These are phyloP conservation scores for Scomber japonicus DNA, from an alignment of 2,113 vertebrate species.

Conservation along the genomic window DNA sequence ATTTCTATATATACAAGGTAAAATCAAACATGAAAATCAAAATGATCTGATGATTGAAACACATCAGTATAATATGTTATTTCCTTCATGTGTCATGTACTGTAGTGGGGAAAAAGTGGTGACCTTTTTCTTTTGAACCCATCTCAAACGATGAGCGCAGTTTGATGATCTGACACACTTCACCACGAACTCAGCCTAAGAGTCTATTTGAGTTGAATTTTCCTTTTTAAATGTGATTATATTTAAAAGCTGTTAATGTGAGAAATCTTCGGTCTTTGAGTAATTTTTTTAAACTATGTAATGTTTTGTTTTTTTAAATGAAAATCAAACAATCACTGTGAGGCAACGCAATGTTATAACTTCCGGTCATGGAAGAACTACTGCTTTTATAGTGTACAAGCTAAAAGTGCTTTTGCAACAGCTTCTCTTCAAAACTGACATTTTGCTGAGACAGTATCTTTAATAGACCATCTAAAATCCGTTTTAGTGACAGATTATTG, in stretches of 20 bases:
- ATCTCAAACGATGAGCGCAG: not conserved
- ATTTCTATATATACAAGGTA: not conserved
- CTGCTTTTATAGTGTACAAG: constrained; percentile 3
- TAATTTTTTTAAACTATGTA: constrained; percentile 37
- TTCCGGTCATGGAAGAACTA: constrained; percentile 22
- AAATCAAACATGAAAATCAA: not conserved
- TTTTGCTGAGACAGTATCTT: constrained; percentile 1
- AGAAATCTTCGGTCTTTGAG: constrained; percentile 46
- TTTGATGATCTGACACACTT: constrained; percentile 10
- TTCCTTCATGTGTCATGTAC: not conserved
- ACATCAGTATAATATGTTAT: not conserved
- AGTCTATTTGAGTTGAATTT: constrained; percentile 30
- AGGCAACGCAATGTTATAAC: constrained; percentile 41
- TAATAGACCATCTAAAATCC: not conserved
- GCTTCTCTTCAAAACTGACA: constrained; percentile 13
- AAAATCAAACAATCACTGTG: constrained; percentile 68
- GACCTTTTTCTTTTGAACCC: not conserved
- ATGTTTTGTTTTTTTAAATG: constrained; percentile 23
- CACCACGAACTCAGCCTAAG: constrained; percentile 18
- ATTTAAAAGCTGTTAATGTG: constrained; percentile 52
- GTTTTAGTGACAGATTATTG: constrained; percentile 18
- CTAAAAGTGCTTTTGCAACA: not conserved
- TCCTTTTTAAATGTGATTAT: constrained; percentile 63
- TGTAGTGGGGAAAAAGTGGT: not conserved
- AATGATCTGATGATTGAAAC: not conserved